These are phyloP conservation scores for Nycticorax nycticorax DNA, from an alignment of 2,113 vertebrate genomes.

Conservation along the genomic window DNA sequence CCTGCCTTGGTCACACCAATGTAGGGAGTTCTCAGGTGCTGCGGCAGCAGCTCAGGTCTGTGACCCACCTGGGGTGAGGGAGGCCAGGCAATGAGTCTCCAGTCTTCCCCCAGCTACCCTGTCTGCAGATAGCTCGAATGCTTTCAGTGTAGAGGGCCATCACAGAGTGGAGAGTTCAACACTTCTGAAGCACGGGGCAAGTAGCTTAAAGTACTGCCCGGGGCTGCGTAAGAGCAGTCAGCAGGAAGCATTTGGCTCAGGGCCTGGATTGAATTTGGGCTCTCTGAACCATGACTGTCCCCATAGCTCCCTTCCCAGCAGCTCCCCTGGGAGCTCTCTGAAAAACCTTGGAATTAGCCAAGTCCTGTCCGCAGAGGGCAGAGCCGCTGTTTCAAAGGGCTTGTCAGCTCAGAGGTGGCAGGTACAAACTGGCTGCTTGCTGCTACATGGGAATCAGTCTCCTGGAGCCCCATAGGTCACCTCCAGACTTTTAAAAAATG, in stretches of 20 bases:
- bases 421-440: not conserved
- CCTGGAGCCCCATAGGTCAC: slow-evolving; percentile 31
- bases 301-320: not conserved
- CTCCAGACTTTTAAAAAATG: slow-evolving; percentile 25
- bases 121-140: not conserved
- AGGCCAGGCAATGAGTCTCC: not conserved
- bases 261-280: not conserved
- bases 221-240: not conserved
- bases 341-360: not conserved
- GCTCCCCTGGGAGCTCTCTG: not conserved
- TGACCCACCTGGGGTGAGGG: not conserved
- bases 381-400: not conserved
- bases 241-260: not conserved
- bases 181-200: not conserved
- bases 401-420: not conserved
- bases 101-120: not conserved
- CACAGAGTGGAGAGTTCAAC: not conserved
- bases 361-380: not conserved
- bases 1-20: not conserved
- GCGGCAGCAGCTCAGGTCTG: not conserved
- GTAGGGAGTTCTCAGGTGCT: not conserved
- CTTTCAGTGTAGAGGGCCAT: not conserved
- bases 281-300: not conserved
- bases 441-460: not conserved
- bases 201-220: not conserved